Conservation (phyloP, 2,113 vertebrate species). For the Crotalus helleri region DNA sequence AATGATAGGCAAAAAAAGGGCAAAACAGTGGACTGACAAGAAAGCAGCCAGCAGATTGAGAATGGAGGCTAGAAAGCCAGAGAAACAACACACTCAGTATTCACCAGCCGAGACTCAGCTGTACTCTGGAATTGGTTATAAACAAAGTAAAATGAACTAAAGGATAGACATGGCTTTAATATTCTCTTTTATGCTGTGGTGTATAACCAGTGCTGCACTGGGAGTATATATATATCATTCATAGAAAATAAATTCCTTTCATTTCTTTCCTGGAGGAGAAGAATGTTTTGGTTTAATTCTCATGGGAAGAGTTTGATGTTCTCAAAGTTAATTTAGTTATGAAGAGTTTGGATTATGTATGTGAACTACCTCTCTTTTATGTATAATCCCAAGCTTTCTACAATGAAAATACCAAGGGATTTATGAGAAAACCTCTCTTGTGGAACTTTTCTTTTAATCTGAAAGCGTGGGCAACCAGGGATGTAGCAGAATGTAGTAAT, state of each 20-base stretch:
- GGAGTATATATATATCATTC: not conserved
- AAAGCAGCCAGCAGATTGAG: not conserved
- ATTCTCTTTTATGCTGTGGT: not conserved
- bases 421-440: not conserved
- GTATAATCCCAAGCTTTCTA: not conserved
- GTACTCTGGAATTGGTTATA: not conserved
- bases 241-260: not conserved
- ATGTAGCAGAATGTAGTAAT: not conserved
- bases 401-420: not conserved
- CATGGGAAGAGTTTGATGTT: not conserved
- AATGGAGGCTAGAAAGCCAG: not conserved
- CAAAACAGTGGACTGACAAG: not conserved
- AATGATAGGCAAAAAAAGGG: not conserved
- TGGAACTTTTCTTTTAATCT: not conserved
- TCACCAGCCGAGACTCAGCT: not conserved
- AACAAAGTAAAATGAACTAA: not conserved
- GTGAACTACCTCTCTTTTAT: not conserved
- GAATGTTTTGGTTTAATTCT: not conserved
- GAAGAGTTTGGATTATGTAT: not conserved
- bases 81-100: not conserved
- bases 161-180: not conserved
- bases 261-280: not conserved
- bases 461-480: not conserved
- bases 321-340: not conserved
- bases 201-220: not conserved